Percentiles rank a stretch among this genome's conserved stretches.
Evolutionary conservation across 2,888 invertebrate species (phyloP).

Genomic region (Carterocephalus palaemon): DNA sequence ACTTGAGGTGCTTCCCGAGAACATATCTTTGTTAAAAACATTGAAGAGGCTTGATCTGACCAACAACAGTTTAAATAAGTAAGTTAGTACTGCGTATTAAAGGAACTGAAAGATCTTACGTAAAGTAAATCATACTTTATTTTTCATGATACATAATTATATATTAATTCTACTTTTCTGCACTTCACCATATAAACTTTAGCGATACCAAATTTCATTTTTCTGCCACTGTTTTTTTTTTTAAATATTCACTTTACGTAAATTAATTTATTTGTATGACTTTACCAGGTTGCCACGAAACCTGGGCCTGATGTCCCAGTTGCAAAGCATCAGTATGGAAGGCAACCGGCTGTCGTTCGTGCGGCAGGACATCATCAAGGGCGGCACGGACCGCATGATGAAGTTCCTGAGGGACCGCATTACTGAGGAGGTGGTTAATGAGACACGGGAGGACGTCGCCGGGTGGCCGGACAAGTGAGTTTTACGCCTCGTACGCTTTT

Average conservation of each 20-base stretch:
- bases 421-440: conserved; percentile 60
- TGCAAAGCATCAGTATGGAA: conserved; percentile 89
- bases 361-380: conserved; percentile 88
- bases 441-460: conserved; percentile 50
- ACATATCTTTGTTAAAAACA: conserved; percentile 85
- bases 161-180: no score
- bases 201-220: no score
- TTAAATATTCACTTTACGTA: no score
- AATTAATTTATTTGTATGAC: neutral
- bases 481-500: neutral
- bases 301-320: conserved; percentile 81
- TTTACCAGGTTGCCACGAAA: conserved; percentile 67
- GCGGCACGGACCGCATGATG: conserved; percentile 90
- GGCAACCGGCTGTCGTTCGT: conserved; percentile 92
- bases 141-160: no score
- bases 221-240: no score
- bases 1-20: conserved; percentile 86
- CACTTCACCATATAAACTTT: no score
- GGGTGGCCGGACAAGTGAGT: conserved; percentile 79
- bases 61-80: conserved; percentile 84
- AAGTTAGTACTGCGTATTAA: conserved; percentile 37
- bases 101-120: no score
- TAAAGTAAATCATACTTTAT: no score
- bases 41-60: conserved; percentile 90
- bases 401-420: conserved; percentile 85